phyloP scores from a whole-genome alignment of 2,797 vertebrate species.

The Mus spretus region DNA sequence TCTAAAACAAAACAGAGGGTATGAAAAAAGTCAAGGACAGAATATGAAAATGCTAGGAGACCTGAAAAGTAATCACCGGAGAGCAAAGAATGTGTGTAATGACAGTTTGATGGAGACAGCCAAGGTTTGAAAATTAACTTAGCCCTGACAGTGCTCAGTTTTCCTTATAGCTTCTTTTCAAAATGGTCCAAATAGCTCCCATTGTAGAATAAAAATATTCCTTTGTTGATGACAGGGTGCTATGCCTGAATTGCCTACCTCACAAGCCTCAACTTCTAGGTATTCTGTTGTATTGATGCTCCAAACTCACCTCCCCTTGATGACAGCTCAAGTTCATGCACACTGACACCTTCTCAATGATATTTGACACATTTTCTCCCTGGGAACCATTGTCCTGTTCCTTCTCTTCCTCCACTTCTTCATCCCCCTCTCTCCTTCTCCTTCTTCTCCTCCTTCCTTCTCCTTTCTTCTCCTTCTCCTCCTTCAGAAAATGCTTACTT shows the following conservation, averaged over 20 bases:
- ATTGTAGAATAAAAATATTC: neutral
- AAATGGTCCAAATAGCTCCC: neutral
- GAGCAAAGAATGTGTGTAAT: neutral
- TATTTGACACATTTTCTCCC: neutral
- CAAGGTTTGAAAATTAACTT: neutral
- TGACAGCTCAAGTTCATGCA: neutral
- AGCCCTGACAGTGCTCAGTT: too few species aligned
- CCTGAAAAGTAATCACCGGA: too few species aligned
- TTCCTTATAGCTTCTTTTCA: neutral
- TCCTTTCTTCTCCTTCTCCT: neutral
- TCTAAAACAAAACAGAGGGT: neutral
- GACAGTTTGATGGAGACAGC: neutral
- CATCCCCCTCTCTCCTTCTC: too few species aligned
- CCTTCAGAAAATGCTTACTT: neutral
- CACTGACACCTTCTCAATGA: neutral
- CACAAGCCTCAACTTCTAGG: neutral
- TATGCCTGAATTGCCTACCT: neutral
- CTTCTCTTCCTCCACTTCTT: too few species aligned
- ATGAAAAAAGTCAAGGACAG: neutral
- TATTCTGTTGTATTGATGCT: neutral
- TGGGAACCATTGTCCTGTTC: neutral
- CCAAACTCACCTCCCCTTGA: neutral
- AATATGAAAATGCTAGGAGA: neutral
- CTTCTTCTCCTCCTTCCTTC: too few species aligned
- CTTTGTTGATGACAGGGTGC: neutral